Conservation (phyloP, 2,113 vertebrate species). For the Megatriorchis doriae region DNA sequence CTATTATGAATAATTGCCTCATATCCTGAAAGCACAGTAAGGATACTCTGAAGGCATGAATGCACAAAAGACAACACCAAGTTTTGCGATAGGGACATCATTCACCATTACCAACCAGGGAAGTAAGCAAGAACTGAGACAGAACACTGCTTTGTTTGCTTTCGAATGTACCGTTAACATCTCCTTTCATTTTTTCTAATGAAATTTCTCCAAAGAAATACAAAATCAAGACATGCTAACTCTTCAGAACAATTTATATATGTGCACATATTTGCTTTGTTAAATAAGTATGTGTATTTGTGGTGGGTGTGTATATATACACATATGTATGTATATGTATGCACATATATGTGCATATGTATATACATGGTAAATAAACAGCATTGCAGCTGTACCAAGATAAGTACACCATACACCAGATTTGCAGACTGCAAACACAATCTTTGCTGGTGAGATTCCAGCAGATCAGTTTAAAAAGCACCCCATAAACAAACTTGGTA, state of each 20-base stretch:
- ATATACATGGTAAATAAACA: not conserved
- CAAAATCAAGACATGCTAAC: not conserved
- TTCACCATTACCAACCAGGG: not conserved
- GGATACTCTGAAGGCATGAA: not conserved
- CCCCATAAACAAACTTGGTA: not conserved
- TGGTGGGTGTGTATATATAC: accelerated
- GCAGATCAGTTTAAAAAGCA: not conserved
- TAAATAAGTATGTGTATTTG: not conserved
- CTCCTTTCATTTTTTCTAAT: not conserved
- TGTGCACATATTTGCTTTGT: not conserved
- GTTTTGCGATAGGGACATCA: not conserved
- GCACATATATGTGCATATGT: not conserved
- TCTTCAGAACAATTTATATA: not conserved
- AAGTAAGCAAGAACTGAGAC: not conserved
- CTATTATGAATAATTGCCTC: not conserved
- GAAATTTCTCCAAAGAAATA: not conserved
- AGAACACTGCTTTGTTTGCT: not conserved
- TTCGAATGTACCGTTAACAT: not conserved
- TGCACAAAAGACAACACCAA: not conserved
- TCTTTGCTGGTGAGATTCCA: not conserved
- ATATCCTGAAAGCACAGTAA: not conserved
- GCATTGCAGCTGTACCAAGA: not conserved
- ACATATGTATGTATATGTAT: not conserved
- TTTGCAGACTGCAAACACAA: not conserved
- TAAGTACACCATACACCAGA: not conserved